Conservation (phyloP, 1,140 invertebrate genomes). For the Ceratina calcarata region DNA sequence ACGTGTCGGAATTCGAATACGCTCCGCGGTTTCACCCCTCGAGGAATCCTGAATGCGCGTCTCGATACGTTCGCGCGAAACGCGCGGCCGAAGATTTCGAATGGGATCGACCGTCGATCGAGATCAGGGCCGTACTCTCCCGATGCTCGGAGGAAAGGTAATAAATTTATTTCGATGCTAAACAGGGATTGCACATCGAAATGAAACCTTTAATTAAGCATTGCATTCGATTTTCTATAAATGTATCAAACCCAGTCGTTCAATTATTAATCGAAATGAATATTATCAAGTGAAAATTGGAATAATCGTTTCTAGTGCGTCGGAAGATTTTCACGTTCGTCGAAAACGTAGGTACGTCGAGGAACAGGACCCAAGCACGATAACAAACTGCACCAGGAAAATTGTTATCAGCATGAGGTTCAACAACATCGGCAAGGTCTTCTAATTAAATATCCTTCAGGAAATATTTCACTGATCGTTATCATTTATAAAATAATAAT, state of each 20-base stretch:
- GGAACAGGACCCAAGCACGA: not conserved
- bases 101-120: conserved; percentile 56
- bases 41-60: conserved; percentile 59
- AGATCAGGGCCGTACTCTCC: conserved; percentile 57
- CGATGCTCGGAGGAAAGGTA: conserved; percentile 42
- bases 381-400: conserved; percentile 60
- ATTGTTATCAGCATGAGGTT: conserved; percentile 69
- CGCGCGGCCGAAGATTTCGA: conserved; percentile 11
- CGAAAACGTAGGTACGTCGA: conserved; percentile 27
- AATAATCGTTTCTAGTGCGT: not conserved
- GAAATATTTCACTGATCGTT: not conserved
- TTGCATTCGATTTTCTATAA: too few species aligned
- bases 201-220: too few species aligned
- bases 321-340: not conserved
- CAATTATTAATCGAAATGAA: too few species aligned
- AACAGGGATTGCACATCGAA: not conserved
- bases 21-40: conserved; percentile 61
- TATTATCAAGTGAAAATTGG: too few species aligned
- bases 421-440: conserved; percentile 68
- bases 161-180: not conserved
- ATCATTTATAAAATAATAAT: not conserved
- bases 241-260: too few species aligned
- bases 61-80: not conserved
- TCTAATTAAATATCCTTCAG: too few species aligned
- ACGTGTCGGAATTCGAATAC: conserved; percentile 62